Evolutionary conservation across 2,113 vertebrate species (phyloP).

Genomic region (Poeciliopsis turrubarensis): DNA sequence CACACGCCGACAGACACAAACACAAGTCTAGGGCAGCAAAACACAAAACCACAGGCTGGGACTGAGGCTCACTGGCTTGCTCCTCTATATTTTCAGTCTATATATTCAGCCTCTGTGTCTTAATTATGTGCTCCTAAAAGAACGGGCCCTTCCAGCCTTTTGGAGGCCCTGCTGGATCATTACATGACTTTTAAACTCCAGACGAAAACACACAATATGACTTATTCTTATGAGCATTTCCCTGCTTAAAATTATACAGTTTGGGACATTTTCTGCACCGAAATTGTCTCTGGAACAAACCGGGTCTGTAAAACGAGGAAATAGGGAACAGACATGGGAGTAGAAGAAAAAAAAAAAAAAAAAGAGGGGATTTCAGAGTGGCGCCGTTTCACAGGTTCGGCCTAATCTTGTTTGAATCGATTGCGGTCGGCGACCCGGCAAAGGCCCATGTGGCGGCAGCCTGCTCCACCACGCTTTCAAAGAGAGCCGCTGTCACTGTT

Average conservation of each 20-base stretch:
- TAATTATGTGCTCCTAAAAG: slow-evolving; percentile 80
- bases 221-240: not conserved
- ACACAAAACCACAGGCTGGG: slow-evolving; percentile 79
- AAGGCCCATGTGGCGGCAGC: slow-evolving; percentile 58
- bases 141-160: slow-evolving; percentile 65
- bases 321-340: not conserved
- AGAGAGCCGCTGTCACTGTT: slow-evolving; percentile 4
- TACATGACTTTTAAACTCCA: slow-evolving; percentile 66
- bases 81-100: slow-evolving; percentile 82
- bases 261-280: slow-evolving; percentile 33
- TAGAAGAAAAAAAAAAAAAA: slow-evolving; percentile 46
- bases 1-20: slow-evolving; percentile 48
- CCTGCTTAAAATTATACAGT: slow-evolving; percentile 21
- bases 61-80: slow-evolving; percentile 74
- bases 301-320: slow-evolving; percentile 1
- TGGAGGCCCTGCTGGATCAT: slow-evolving; percentile 70
- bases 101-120: slow-evolving; percentile 81
- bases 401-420: slow-evolving; percentile 80
- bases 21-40: slow-evolving; percentile 67
- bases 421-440: slow-evolving; percentile 77
- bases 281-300: slow-evolving; percentile 43
- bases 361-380: slow-evolving; percentile 50
- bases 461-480: slow-evolving; percentile 47
- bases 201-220: slow-evolving; percentile 49
- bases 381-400: slow-evolving; percentile 75